Conservation (phyloP, 2,888 invertebrate species). For the Doris montereyensis region DNA sequence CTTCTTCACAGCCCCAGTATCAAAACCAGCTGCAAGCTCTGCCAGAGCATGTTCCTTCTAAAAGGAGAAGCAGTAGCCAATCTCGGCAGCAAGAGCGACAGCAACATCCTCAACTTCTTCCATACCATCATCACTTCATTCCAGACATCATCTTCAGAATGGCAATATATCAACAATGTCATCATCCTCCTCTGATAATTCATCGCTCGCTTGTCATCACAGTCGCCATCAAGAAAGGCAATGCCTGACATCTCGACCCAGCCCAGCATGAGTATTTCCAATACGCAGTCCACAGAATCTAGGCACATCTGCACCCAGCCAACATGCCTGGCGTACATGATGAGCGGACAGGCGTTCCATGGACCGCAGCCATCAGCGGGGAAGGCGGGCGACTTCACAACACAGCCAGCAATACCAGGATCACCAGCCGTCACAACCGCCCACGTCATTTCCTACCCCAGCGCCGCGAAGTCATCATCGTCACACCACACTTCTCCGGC, state of each 20-base stretch:
- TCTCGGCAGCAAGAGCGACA: too few species aligned
- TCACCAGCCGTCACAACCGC: not conserved
- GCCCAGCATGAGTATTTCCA: too few species aligned
- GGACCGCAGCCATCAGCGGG: too few species aligned
- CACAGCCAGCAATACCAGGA: not conserved
- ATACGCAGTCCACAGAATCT: too few species aligned
- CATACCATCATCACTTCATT: constrained; percentile 13
- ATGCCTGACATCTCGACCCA: too few species aligned
- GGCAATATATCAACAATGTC: constrained; percentile 2
- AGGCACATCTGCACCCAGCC: constrained; percentile 18
- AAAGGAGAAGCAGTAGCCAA: too few species aligned
- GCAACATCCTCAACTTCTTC: constrained; percentile 14
- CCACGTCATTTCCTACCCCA: not conserved
- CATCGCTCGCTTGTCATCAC: not conserved
- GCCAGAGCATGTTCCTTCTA: too few species aligned
- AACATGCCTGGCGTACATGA: constrained; percentile 22
- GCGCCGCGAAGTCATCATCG: not conserved
- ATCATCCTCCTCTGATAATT: not conserved
- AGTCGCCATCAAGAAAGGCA: not conserved
- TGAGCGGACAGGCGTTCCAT: too few species aligned
- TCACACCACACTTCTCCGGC: not conserved
- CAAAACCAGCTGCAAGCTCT: too few species aligned
- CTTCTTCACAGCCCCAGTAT: too few species aligned
- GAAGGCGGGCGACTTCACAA: too few species aligned
- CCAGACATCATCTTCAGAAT: constrained; percentile 2